A percentile compares a stretch with the other conserved stretches of the same genome.
Evolutionary conservation across 2,888 invertebrate species (phyloP).

Genomic region (Melanophora roralis): DNA sequence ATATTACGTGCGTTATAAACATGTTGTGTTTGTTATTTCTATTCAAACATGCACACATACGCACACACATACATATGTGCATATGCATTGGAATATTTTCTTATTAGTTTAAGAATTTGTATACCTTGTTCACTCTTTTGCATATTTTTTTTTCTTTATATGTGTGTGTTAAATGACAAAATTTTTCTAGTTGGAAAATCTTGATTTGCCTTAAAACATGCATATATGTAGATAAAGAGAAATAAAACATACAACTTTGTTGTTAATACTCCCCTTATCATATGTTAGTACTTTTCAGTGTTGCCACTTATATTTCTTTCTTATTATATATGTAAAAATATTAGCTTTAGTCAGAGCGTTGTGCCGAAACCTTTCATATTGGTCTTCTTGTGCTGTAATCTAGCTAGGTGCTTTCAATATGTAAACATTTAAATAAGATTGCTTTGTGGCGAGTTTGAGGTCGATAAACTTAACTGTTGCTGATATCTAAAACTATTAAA

Average conservation of each 20-base stretch:
- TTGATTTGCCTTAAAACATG: not conserved
- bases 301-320: no score
- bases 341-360: no score
- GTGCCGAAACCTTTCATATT: no score
- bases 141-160: not conserved
- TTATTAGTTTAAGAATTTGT: not conserved
- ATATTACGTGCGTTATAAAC: not conserved
- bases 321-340: no score
- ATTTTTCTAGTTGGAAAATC: slow-evolving; percentile 46
- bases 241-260: slow-evolving; percentile 8
- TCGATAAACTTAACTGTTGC: no score
- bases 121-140: slow-evolving; percentile 24
- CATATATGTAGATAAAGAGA: slow-evolving; percentile 8
- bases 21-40: not conserved
- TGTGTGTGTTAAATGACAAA: not conserved
- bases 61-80: not conserved
- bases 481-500: no score
- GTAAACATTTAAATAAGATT: no score
- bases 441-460: no score
- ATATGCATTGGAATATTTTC: not conserved
- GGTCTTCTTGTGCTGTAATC: no score
- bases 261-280: slow-evolving; percentile 33
- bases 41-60: not conserved
- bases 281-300: not conserved
- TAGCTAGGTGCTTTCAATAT: no score